Percentiles rank a stretch among this genome's conserved stretches.
These are phyloP conservation scores for Yponomeuta cagnagella DNA, from an alignment of 2,888 invertebrate genomes.

Conservation along the genomic window DNA sequence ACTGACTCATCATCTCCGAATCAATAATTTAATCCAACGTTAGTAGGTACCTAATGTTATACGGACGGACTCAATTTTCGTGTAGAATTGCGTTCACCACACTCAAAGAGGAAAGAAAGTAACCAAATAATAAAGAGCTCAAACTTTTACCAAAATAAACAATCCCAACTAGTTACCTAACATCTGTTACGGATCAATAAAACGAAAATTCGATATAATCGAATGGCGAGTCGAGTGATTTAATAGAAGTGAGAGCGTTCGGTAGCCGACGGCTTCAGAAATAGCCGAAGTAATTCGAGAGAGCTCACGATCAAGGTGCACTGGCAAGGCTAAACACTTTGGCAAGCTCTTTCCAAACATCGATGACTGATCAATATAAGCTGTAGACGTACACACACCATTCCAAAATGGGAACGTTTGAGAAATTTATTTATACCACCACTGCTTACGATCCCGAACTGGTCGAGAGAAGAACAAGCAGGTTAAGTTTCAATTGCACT, in stretches of 20 bases:
- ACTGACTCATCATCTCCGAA: slow-evolving; percentile 2
- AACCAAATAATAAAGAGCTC: background rate
- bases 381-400: slow-evolving; percentile 4
- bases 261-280: slow-evolving; percentile 18
- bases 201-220: background rate
- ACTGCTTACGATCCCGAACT: background rate
- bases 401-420: background rate
- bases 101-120: background rate
- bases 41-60: background rate
- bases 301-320: slow-evolving; percentile 35
- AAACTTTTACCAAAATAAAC: slow-evolving; percentile 1
- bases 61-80: background rate
- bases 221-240: background rate
- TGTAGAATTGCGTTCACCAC: background rate
- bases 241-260: slow-evolving; percentile 14
- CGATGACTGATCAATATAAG: slow-evolving; percentile 4
- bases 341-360: slow-evolving; percentile 28
- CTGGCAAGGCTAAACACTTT: slow-evolving; percentile 29
- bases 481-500: slow-evolving; percentile 1
- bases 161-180: background rate
- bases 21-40: background rate
- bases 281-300: slow-evolving; percentile 15
- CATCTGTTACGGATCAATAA: background rate
- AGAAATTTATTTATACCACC: background rate
- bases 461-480: background rate